phyloP scores from a whole-genome alignment of 2,888 invertebrate genomes.

The Coecobrya sp. region DNA sequence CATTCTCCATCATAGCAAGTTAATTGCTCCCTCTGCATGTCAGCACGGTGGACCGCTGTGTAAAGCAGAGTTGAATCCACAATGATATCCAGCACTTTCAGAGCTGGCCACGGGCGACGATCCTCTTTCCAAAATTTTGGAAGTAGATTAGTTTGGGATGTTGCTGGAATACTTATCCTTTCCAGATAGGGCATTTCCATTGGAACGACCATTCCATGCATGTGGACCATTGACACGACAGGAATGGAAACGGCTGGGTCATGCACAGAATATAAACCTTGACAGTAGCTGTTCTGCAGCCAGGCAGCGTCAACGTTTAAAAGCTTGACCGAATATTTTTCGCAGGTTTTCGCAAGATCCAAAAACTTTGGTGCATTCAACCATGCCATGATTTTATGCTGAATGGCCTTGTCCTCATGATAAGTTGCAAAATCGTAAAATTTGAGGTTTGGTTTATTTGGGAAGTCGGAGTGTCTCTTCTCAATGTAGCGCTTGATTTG shows the following conservation, averaged over 20 bases:
- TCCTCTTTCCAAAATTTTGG: not conserved
- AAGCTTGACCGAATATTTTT: not conserved
- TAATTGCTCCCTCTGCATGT: no score
- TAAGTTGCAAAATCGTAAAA: conserved; percentile 10
- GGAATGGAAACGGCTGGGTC: no score
- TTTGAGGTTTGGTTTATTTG: not conserved
- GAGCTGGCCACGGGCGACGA: not conserved
- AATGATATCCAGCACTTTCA: not conserved
- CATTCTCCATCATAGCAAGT: no score
- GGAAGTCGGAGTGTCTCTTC: not conserved
- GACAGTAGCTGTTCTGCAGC: not conserved
- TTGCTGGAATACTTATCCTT: not conserved
- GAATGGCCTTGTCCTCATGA: not conserved
- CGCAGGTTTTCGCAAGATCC: not conserved
- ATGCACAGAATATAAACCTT: no score
- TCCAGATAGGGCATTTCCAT: conserved; percentile 23
- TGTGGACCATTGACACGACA: not conserved
- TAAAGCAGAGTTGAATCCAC: no score
- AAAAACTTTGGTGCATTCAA: not conserved
- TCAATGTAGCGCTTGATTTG: not conserved
- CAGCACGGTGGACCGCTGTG: no score
- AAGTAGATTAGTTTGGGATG: not conserved
- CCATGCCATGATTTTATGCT: not conserved
- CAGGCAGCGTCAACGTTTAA: not conserved
- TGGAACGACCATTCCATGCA: not conserved